These are phyloP conservation scores for Desoria tigrina DNA, from an alignment of 2,888 invertebrate genomes.

Conservation along the genomic window DNA sequence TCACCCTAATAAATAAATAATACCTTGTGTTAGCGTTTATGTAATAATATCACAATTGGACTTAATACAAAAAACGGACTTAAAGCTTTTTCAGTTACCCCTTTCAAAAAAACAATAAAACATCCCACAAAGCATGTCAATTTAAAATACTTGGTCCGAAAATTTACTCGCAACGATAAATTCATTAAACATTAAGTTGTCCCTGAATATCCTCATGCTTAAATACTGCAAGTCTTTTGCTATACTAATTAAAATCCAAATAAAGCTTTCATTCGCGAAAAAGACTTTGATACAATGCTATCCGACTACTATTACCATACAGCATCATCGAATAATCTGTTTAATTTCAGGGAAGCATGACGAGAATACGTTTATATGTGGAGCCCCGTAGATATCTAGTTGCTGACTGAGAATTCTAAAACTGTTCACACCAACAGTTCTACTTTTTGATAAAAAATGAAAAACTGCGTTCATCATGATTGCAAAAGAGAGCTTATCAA, in stretches of 20 bases:
- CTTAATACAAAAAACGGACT: neutral
- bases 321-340: too few species aligned
- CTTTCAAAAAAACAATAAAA: neutral
- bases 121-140: slow-evolving; percentile 4
- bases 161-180: slow-evolving; percentile 1
- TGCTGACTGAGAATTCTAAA: slow-evolving; percentile 5
- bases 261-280: too few species aligned
- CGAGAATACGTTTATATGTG: neutral
- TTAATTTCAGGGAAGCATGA: slow-evolving; percentile 1
- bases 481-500: slow-evolving; percentile 49
- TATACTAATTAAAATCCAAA: too few species aligned
- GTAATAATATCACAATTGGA: slow-evolving; percentile 1
- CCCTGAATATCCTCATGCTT: too few species aligned
- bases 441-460: slow-evolving; percentile 39
- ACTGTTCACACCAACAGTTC: slow-evolving; percentile 11
- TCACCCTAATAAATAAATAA: neutral
- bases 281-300: too few species aligned
- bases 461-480: slow-evolving; percentile 46
- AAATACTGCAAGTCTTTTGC: too few species aligned
- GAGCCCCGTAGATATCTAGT: slow-evolving; percentile 11
- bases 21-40: neutral
- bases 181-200: neutral
- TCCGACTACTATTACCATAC: too few species aligned
- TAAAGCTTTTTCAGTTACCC: neutral
- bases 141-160: slow-evolving; percentile 3